Base-by-base conservation (phyloP, 1,140 invertebrate species). In the Drosophila yakuba region DNA sequence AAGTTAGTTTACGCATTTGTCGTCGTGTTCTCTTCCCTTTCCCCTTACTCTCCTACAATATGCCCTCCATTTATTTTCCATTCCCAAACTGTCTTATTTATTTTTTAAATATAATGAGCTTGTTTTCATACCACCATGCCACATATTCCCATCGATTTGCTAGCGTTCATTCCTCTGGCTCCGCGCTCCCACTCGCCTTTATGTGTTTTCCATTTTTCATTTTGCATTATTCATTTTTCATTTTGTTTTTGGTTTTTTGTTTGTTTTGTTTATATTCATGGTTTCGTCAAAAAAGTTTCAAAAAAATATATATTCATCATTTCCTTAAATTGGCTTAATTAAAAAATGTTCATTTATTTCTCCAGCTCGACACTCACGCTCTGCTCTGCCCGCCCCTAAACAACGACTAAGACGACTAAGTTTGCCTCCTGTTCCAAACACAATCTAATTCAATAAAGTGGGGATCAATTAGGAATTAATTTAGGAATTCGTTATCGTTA, bases 281-380 rank as follows among this genome's bases (percentile, higher is more conserved):
- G 47, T 80, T 89, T 84, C 64, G 45, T 84, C 74, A 82, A 86
- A 91, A 91, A 90, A 91, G 77, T 78, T 88, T 91, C 88, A 91
- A 91, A 91, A 91, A 91, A 91, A 91, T 91, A 91, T 91, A 91
- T 90, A 80, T 84, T 88, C 71, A 74, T 83, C 80, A 85, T 85
- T 80, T 78, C 66, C 86, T 85, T 81, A 90, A 73, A 76, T 86
- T 90, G 86, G 76, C 86, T 82, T 85, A 79, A 81, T 90, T 74
- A 76, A 90, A 90, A 90, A 80, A 78, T 78, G 69, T 85, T 74
- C 73, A 76, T 80, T 74, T 80, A 58, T 79, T 71, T 28, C 59
- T 55, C 59, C 23, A 51, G 47, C 39, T 77, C 35, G 57, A 58
- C 61, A 47, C 59, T 62, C 38, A 38, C 63, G 45, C 52, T 73